phyloP scores from a whole-genome alignment of 2,113 vertebrate genomes.

The Epinephelus lanceolatus region DNA sequence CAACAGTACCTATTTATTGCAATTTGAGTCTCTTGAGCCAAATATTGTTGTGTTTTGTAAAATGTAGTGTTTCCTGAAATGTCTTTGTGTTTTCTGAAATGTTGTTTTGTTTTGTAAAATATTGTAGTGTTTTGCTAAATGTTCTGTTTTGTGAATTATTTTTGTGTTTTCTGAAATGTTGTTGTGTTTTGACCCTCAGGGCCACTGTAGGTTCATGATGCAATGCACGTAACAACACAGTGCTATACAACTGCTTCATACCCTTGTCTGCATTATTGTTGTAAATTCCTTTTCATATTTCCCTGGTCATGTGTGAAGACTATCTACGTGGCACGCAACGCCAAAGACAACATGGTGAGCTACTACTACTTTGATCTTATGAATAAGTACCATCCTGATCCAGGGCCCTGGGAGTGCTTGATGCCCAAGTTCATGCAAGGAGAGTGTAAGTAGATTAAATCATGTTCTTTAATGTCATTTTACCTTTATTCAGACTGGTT shows the following conservation, averaged over 20 bases:
- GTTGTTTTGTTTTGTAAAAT: too few species aligned
- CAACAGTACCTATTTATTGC: too few species aligned
- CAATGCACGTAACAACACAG: background rate
- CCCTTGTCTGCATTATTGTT: conserved; percentile 7
- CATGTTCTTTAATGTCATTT: conserved; percentile 28
- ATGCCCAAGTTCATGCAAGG: conserved; percentile 88
- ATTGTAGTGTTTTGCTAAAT: too few species aligned
- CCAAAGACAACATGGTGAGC: conserved; percentile 92
- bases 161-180: too few species aligned
- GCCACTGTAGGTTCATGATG: too few species aligned
- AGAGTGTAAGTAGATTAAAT: conserved; percentile 81
- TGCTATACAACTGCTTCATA: background rate
- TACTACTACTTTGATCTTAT: conserved; percentile 91
- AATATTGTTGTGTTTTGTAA: too few species aligned
- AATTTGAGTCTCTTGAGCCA: too few species aligned
- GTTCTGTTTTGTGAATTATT: too few species aligned
- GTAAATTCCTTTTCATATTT: conserved; percentile 9
- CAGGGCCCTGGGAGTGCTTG: conserved; percentile 88
- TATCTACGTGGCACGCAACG: conserved; percentile 92
- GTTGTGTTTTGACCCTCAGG: too few species aligned
- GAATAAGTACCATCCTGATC: conserved; percentile 86
- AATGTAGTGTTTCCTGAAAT: too few species aligned
- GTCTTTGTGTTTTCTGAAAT: too few species aligned
- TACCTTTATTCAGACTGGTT: background rate
- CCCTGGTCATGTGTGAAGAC: conserved; percentile 75